phyloP scores from a whole-genome alignment of 1,140 invertebrate species.

The Scaptomyza pallida region DNA sequence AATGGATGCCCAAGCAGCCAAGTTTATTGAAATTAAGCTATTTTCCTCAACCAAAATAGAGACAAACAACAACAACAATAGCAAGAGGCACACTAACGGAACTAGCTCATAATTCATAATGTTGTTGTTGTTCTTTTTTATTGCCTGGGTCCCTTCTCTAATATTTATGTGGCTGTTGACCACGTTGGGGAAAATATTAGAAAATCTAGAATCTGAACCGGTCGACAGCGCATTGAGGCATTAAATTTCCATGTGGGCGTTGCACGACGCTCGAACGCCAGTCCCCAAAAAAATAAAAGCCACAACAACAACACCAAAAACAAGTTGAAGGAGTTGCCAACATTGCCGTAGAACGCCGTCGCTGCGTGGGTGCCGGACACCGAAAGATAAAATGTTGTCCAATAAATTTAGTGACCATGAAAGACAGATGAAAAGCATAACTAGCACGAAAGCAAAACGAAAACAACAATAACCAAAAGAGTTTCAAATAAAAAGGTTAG shows the following conservation, averaged over 20 bases:
- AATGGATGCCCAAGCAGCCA: constrained; percentile 18
- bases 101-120: constrained; percentile 65
- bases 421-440: constrained; percentile 51
- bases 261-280: constrained; percentile 22
- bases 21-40: constrained; percentile 74
- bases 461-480: constrained; percentile 52
- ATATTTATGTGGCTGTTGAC: constrained; percentile 44
- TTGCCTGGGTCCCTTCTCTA: constrained; percentile 11
- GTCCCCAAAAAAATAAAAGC: constrained; percentile 5
- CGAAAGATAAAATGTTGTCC: constrained; percentile 74
- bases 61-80: constrained; percentile 4
- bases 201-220: constrained; percentile 44
- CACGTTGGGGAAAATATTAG: constrained; percentile 39
- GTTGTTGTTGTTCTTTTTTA: constrained; percentile 20
- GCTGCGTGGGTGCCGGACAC: constrained; percentile 42
- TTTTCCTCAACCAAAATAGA: constrained; percentile 38
- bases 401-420: constrained; percentile 77
- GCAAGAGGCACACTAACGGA: constrained; percentile 35
- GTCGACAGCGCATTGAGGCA: constrained; percentile 67
- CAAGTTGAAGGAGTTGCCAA: constrained; percentile 57
- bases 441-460: constrained; percentile 43
- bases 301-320: constrained; percentile 32
- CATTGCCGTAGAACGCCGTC: background rate
- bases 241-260: constrained; percentile 76
- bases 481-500: background rate